These are phyloP conservation scores for Dicyrtoma fusca DNA, from an alignment of 2,888 invertebrate genomes.

Conservation along the genomic window DNA sequence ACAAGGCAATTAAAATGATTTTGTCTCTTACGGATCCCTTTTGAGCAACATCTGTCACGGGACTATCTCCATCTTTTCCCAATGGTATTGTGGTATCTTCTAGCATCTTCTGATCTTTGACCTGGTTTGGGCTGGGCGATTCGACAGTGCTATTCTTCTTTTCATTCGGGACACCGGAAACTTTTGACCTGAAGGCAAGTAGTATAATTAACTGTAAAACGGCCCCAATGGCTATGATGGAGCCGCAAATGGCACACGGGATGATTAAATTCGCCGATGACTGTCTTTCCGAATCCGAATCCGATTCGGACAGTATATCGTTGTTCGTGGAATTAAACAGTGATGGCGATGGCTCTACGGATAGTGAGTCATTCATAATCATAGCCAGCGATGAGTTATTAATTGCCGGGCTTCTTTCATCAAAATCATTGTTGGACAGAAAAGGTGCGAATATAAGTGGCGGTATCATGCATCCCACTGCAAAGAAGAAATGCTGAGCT, in stretches of 20 bases:
- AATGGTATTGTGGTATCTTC: conserved; percentile 1
- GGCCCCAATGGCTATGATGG: conserved; percentile 17
- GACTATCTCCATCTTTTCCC: not conserved
- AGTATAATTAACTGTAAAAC: conserved; percentile 12
- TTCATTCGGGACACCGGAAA: no score
- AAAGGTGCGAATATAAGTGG: conserved; percentile 44
- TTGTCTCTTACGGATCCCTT: not conserved
- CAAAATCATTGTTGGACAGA: conserved; percentile 19
- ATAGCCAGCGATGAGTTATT: not conserved
- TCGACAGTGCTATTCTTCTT: not conserved
- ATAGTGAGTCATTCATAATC: no score
- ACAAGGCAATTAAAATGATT: conserved; percentile 5
- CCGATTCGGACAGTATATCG: no score
- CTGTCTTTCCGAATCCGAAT: no score
- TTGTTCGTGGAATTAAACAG: no score
- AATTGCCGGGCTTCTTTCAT: not conserved
- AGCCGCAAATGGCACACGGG: conserved; percentile 22
- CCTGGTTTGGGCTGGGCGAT: not conserved
- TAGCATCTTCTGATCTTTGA: not conserved
- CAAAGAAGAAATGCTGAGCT: conserved; percentile 47
- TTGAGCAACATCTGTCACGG: not conserved
- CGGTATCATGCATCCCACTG: conserved; percentile 39
- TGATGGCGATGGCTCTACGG: no score
- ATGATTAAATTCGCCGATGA: not conserved
- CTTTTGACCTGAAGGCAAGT: not conserved